Conservation (phyloP, 2,797 vertebrate species). For the Lepilemur ruficaudatus region DNA sequence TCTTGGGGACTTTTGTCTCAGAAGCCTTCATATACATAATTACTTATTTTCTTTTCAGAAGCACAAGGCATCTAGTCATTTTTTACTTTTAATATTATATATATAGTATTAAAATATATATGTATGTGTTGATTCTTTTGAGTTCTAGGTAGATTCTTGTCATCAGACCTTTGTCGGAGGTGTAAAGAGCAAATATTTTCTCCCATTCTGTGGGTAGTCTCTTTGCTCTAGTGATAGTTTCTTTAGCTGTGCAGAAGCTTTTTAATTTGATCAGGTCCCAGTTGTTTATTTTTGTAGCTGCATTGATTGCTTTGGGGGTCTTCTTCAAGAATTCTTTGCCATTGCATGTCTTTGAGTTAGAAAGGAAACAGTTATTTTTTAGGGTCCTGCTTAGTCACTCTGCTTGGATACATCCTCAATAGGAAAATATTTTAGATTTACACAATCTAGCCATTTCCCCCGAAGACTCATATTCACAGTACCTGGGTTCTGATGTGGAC, state of each 20-base stretch:
- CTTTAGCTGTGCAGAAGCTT: too few species aligned
- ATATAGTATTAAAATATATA: too few species aligned
- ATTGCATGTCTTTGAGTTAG: background rate
- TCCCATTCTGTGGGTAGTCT: too few species aligned
- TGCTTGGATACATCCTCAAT: background rate
- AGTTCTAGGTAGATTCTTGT: too few species aligned
- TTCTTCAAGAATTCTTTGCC: too few species aligned
- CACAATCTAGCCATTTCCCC: background rate
- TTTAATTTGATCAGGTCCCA: too few species aligned
- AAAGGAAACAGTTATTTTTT: background rate
- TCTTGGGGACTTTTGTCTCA: slow-evolving; percentile 13
- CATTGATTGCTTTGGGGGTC: too few species aligned
- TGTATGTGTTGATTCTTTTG: too few species aligned
- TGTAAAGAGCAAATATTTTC: too few species aligned
- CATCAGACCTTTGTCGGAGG: too few species aligned
- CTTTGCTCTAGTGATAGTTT: too few species aligned
- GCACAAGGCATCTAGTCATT: background rate
- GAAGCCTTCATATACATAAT: slow-evolving; percentile 24
- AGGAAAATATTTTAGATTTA: background rate
- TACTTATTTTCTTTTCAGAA: slow-evolving; percentile 43
- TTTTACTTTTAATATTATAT: background rate
- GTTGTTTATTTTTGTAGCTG: too few species aligned
- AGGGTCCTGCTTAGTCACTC: background rate
- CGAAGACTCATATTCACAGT: background rate
- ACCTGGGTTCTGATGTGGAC: background rate